These are phyloP conservation scores for Hirundichthys speculiger DNA, from an alignment of 2,113 vertebrate genomes.

Conservation along the genomic window DNA sequence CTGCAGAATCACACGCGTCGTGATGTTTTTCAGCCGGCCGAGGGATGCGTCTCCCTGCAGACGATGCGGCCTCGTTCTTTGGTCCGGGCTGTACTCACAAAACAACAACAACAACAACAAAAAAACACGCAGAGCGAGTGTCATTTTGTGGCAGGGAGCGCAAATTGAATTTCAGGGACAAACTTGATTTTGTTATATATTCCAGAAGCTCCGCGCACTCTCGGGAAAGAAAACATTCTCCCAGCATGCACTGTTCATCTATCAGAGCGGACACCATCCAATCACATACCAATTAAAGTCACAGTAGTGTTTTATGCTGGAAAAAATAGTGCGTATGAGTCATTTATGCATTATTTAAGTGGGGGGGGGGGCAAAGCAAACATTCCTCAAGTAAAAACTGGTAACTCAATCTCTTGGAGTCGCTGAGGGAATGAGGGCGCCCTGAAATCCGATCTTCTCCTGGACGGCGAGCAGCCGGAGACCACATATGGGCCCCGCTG, in stretches of 20 bases:
- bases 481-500: constrained; percentile 55
- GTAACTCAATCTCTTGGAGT: constrained; percentile 56
- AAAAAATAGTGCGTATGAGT: constrained; percentile 17
- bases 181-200: constrained; percentile 1
- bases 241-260: background rate
- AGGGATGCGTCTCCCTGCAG: constrained; percentile 4
- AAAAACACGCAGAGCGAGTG: background rate
- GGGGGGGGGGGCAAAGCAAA: constrained; percentile 1
- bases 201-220: background rate
- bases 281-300: background rate
- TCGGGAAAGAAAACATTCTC: background rate
- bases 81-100: too few relatives aligned
- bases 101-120: too few relatives aligned
- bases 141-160: background rate
- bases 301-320: constrained; percentile 2
- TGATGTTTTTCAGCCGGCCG: constrained; percentile 6
- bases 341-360: too few relatives aligned
- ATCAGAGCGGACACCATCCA: background rate
- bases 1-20: constrained; percentile 18
- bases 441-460: constrained; percentile 63
- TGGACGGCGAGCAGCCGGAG: constrained; percentile 40
- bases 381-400: constrained; percentile 38
- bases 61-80: too few relatives aligned
- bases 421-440: constrained; percentile 39
- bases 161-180: constrained; percentile 9